Percentiles rank a stretch among this genome's conserved stretches.
phyloP scores from a whole-genome alignment of 1,140 invertebrate species.

The Lasioglossum albipes region DNA sequence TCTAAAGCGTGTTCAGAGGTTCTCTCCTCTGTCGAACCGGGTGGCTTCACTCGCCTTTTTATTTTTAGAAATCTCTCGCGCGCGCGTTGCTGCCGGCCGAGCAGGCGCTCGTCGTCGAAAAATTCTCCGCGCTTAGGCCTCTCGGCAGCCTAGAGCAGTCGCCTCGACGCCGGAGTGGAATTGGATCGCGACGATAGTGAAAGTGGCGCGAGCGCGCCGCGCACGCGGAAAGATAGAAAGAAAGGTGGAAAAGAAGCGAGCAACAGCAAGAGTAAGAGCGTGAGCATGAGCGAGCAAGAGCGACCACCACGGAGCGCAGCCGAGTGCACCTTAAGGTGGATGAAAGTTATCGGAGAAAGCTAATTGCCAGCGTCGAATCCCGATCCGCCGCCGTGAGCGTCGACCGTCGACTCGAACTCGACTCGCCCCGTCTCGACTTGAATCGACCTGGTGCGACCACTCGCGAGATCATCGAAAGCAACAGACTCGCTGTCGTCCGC shows the following conservation, averaged over 20 bases:
- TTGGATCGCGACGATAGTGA: conserved; percentile 64
- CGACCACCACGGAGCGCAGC: background rate
- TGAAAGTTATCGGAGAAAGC: conserved; percentile 80
- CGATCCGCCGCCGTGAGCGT: conserved; percentile 30
- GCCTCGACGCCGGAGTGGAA: conserved; percentile 44
- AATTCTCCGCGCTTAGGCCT: background rate
- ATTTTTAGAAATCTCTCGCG: conserved; percentile 37
- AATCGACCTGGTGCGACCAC: background rate
- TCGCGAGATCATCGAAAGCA: background rate
- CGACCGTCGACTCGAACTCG: background rate
- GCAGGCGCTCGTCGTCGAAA: conserved; percentile 18
- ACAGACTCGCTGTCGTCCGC: too few species aligned
- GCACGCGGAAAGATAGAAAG: conserved; percentile 68
- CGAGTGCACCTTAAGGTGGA: conserved; percentile 61
- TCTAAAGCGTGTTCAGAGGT: background rate
- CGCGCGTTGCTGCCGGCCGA: background rate
- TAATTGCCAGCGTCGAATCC: conserved; percentile 71
- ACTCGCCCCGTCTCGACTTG: conserved; percentile 21
- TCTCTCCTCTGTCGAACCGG: background rate
- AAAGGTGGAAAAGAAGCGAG: conserved; percentile 71
- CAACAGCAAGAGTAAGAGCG: too few species aligned
- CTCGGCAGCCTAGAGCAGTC: conserved; percentile 25
- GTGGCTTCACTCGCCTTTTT: conserved; percentile 13
- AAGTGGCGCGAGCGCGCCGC: conserved; percentile 42
- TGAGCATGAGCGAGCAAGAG: background rate